Evolutionary conservation across 2,888 invertebrate genomes (phyloP).

Genomic region (Caenorhabditis parvicauda): DNA sequence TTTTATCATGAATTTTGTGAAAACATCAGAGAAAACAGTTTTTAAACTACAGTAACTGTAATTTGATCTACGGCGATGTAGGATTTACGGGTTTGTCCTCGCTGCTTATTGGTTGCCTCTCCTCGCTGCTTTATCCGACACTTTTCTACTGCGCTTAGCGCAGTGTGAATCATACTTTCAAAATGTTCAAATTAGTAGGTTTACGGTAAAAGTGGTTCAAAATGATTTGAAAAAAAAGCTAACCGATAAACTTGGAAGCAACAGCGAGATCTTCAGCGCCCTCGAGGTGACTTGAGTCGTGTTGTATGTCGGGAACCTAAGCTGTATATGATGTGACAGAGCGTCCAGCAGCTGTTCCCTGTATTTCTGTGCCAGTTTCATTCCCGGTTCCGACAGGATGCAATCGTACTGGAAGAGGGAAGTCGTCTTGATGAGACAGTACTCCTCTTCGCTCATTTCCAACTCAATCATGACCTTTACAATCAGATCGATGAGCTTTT

Average conservation of each 20-base stretch:
- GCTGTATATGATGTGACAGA: conserved; percentile 31
- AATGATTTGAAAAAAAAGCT: conserved; percentile 7
- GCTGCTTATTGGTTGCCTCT: too few species aligned
- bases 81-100: too few species aligned
- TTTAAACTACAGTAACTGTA: too few species aligned
- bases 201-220: too few species aligned
- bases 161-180: too few species aligned
- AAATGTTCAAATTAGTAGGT: too few species aligned
- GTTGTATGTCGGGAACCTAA: conserved; percentile 29
- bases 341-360: conserved; percentile 38
- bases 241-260: conserved; percentile 46
- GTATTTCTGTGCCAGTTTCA: conserved; percentile 14
- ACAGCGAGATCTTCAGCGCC: conserved; percentile 35
- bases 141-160: not conserved
- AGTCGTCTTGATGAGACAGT: conserved; percentile 45
- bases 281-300: conserved; percentile 31
- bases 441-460: conserved; percentile 45
- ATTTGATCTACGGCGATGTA: too few species aligned
- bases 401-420: conserved; percentile 46
- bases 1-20: too few species aligned
- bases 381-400: conserved; percentile 31
- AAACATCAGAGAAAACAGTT: too few species aligned
- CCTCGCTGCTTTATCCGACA: too few species aligned
- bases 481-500: conserved; percentile 42
- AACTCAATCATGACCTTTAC: conserved; percentile 43